Percentiles rank a stretch among this genome's conserved stretches.
Conservation (phyloP, 2,888 invertebrate species). For the Philonicus albiceps region DNA sequence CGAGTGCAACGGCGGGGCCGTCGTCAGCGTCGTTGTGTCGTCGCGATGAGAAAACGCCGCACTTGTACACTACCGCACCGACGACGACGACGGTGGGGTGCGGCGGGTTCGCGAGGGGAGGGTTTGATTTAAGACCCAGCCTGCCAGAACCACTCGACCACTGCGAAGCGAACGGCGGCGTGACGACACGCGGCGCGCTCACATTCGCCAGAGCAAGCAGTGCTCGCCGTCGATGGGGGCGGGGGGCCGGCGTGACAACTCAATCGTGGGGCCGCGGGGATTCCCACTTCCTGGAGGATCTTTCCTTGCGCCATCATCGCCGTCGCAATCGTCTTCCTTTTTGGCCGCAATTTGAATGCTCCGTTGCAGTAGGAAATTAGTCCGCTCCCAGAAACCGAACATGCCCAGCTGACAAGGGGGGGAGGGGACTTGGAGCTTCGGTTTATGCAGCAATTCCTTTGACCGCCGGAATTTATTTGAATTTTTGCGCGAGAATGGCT, state of each 20-base stretch:
- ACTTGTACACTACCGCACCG: not conserved
- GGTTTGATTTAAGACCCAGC: conserved; percentile 57
- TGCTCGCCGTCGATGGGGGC: not conserved
- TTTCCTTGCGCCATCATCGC: not conserved
- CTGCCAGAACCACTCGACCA: conserved; percentile 52
- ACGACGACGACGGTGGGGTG: not conserved
- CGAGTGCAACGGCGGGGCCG: not conserved
- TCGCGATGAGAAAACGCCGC: not conserved
- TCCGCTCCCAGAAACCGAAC: not conserved
- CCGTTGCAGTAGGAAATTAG: not conserved
- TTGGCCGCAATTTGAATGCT: not conserved
- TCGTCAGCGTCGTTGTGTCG: not conserved
- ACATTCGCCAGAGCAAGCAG: not conserved
- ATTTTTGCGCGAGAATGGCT: not conserved
- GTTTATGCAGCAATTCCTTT: not conserved
- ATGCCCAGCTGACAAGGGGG: too few species aligned
- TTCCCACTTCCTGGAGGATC: conserved; percentile 19
- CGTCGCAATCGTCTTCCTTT: not conserved
- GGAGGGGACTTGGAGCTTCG: not conserved
- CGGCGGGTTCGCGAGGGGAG: conserved; percentile 50
- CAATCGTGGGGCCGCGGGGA: conserved; percentile 18
- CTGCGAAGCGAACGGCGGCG: not conserved
- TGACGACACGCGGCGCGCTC: not conserved
- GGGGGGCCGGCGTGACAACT: conserved; percentile 4
- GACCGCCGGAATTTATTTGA: not conserved